These are phyloP conservation scores for Hyposoter didymator DNA, from an alignment of 2,888 invertebrate genomes.

Conservation along the genomic window DNA sequence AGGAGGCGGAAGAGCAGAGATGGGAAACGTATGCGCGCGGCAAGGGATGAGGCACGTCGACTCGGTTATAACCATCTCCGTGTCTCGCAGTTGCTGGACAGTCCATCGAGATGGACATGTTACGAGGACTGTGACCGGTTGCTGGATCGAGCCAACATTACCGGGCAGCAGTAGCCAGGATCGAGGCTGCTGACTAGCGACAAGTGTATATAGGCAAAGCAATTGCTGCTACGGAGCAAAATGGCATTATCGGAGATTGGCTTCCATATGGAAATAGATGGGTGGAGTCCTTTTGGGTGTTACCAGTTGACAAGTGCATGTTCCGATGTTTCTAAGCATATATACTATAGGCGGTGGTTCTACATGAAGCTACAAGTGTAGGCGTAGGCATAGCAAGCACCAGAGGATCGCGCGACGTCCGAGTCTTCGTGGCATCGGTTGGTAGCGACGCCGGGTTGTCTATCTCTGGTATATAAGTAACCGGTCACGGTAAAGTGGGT, in stretches of 20 bases:
- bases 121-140: conserved; percentile 52
- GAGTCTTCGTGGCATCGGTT: conserved; percentile 53
- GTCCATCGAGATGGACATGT: conserved; percentile 56
- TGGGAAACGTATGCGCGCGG: conserved; percentile 53
- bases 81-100: conserved; percentile 32
- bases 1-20: conserved; percentile 15
- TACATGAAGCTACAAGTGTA: conserved; percentile 6
- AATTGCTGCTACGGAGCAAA: conserved; percentile 12
- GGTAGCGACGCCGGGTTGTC: conserved; percentile 62
- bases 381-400: conserved; percentile 20
- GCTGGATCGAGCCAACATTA: conserved; percentile 32
- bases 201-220: not conserved
- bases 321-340: not conserved
- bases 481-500: conserved; percentile 60
- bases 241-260: conserved; percentile 11
- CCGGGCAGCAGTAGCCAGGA: conserved; percentile 13
- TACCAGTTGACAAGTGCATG: conserved; percentile 15
- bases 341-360: conserved; percentile 1
- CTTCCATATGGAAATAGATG: conserved; percentile 6
- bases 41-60: conserved; percentile 60
- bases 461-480: conserved; percentile 73
- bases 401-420: conserved; percentile 49
- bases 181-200: conserved; percentile 30
- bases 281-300: conserved; percentile 24
- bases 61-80: conserved; percentile 60